These are phyloP conservation scores for Chaetodon auriga DNA, from an alignment of 2,113 vertebrate species.

Conservation along the genomic window DNA sequence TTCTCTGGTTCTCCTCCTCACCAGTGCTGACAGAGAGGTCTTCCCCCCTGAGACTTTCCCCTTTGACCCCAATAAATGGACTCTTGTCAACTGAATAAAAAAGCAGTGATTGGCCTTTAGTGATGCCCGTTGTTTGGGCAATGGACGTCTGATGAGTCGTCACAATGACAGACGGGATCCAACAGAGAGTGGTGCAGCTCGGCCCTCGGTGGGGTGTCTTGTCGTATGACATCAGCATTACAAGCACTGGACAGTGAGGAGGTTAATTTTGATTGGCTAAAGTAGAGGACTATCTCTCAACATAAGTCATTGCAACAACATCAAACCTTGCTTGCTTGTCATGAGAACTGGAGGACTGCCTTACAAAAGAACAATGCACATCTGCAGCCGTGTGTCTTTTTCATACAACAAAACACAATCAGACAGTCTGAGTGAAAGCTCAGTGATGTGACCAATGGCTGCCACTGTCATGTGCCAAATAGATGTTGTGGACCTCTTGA, in stretches of 20 bases:
- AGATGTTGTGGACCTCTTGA: not conserved
- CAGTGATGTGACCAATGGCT: conserved; percentile 2
- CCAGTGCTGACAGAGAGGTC: conserved; percentile 69
- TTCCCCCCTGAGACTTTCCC: conserved; percentile 75
- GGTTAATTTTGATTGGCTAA: not conserved
- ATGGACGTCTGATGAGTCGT: conserved; percentile 55
- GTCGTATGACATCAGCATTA: conserved; percentile 32
- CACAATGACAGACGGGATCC: conserved; percentile 47
- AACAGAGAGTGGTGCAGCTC: conserved; percentile 22
- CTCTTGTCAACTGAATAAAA: conserved; percentile 77
- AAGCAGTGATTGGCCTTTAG: conserved; percentile 76
- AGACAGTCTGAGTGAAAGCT: not conserved
- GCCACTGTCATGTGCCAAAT: conserved; percentile 14
- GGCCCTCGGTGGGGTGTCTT: conserved; percentile 19
- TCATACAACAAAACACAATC: not conserved
- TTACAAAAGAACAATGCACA: not conserved
- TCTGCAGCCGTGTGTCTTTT: not conserved
- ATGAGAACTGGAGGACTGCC: not conserved
- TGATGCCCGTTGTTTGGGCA: conserved; percentile 68
- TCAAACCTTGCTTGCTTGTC: not conserved
- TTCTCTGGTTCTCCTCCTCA: conserved; percentile 60
- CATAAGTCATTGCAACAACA: not conserved
- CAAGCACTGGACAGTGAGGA: conserved; percentile 5
- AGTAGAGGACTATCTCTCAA: not conserved
- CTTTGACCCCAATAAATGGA: conserved; percentile 84